Evolutionary conservation across 2,888 invertebrate species (phyloP), one percentile per base, ranked within the genome.

Genomic region (Odontocolon sp.): DNA sequence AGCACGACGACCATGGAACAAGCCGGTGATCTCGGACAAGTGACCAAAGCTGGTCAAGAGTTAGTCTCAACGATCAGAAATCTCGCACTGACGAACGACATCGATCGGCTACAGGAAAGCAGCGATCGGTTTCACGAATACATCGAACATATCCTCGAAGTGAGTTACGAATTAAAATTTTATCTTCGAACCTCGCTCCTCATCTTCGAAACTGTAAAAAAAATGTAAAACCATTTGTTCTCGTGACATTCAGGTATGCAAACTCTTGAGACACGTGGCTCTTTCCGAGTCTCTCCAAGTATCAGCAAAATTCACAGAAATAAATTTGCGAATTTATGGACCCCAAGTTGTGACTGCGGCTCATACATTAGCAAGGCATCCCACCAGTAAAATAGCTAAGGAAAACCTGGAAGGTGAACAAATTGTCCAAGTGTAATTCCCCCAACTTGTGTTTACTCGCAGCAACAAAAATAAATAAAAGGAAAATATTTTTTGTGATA

Each of bases 141-240:
- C 91, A 96, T 98, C 89, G 99, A 99, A 92, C 99, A 99, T 91
- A 96, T 99, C 88, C 96, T 99, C 91, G 99, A 99, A 94, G 98
- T 98, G 85, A 86, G 89, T 42, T 4, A 14, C 8, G 28, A 26
- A 28, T 11, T 14, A 36, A 56, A 16, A 36, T 3, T n/a, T n/a
- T n/a, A n/a, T 9, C 31, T 21, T 36, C 36, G 21, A 2, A 3
- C 8, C 40, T 11, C 16, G 1, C n/a, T 11, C 52, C 28, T 33
- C 52, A n/a, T n/a, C n/a, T n/a, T n/a, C n/a, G n/a, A n/a, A n/a
- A n/a, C n/a, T n/a, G n/a, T n/a, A n/a, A n/a, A n/a, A n/a, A n/a
- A n/a, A n/a, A n/a, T n/a, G n/a, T n/a, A n/a, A n/a, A n/a, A n/a
- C n/a, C n/a, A n/a, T n/a, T n/a, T 75, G 52, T 38, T 84, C 6